Conservation (phyloP, 1,140 invertebrate species). For the Aethina tumida region DNA sequence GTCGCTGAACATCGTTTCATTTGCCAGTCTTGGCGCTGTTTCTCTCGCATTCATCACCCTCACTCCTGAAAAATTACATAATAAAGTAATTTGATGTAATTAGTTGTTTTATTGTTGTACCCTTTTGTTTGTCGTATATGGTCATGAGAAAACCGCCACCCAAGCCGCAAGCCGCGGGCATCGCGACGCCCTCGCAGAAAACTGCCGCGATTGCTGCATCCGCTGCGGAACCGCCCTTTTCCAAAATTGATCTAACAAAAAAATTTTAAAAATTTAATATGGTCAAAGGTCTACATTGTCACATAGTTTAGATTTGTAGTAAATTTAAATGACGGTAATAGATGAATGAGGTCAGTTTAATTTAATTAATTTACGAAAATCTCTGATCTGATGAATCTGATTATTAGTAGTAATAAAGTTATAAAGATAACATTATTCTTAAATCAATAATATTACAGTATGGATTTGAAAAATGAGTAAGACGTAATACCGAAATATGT, state of each 20-base stretch:
- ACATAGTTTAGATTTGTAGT: neutral
- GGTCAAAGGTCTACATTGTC: neutral
- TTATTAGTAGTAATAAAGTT: neutral
- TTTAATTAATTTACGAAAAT: neutral
- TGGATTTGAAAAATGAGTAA: no score
- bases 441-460: no score
- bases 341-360: neutral
- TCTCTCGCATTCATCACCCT: slow-evolving; percentile 57
- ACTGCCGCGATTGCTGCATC: slow-evolving; percentile 73
- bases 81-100: no score
- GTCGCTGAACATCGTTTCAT: slow-evolving; percentile 49
- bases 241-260: slow-evolving; percentile 17
- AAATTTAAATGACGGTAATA: neutral
- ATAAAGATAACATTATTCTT: neutral
- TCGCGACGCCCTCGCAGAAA: slow-evolving; percentile 74
- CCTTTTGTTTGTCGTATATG: slow-evolving; percentile 51
- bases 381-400: neutral
- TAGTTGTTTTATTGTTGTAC: no score
- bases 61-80: no score
- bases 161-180: slow-evolving; percentile 68
- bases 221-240: slow-evolving; percentile 56
- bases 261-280: neutral
- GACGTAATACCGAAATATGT: no score
- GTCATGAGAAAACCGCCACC: slow-evolving; percentile 77
- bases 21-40: slow-evolving; percentile 49